Base-by-base conservation (phyloP, 2,888 invertebrate species). In the Archaeoteleia sp. region DNA sequence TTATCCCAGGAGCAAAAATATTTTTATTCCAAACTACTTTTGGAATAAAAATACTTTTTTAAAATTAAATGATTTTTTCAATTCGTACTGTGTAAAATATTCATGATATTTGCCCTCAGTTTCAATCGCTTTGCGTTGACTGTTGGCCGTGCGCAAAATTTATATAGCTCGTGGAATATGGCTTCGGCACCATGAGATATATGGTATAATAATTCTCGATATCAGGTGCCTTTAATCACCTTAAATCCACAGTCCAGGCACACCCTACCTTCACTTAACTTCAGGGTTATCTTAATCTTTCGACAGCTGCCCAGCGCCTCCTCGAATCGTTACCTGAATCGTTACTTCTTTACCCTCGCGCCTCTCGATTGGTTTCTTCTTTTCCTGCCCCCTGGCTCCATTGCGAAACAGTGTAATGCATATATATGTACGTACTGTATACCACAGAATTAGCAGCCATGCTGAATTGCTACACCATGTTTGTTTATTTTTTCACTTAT, bases 171-270 rank as follows among this genome's bases (percentile, higher is more conserved):
- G 63, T 66, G 63, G 70, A 72, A 72, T 76, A 74, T 58, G 78
- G 77, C 74, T 79, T 78, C 79, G 60, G 70, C 74, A 71, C 79
- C 71, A 69, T 70, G 74, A 78, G 78, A 82, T 81, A 79, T 78
- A 79, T 76, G 78, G 78, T 79, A 80, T 82, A 83, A 83, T 82
- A 84, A 84, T 84, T 82, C 79, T 80, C 76, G 79, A 83, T 84
- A 84, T 84, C 83, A 81, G 83, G 82, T 84, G 82, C 80, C 82
- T 84, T 84, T 83, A 83, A 84, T 84, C 84, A 83, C 78, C 82
- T 84, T 83, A 83, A 84, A 83, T 83, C 84, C 84, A 84, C 84
- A 83, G 80, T 69, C 68, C 70, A 62, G 78, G 75, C 79, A 82
- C 78, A 82, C 81, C 80, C 78, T 74, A 74, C 70, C 79, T 79